These are phyloP conservation scores for Tethea ocularis DNA, from an alignment of 2,888 invertebrate species.

Conservation along the genomic window DNA sequence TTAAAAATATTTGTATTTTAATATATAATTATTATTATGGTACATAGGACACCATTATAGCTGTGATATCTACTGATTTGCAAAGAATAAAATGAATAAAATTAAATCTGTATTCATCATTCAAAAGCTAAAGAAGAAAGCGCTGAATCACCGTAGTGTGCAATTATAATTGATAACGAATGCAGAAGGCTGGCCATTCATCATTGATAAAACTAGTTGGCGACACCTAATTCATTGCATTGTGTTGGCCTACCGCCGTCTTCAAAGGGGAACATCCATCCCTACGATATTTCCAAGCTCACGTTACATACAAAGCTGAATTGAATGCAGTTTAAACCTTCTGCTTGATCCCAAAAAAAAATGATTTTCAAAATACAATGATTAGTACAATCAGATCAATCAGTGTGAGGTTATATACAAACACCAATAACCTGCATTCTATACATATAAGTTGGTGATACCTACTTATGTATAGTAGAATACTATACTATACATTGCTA, in stretches of 20 bases:
- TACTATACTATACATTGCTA: constrained; percentile 38
- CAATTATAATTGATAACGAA: constrained; percentile 27
- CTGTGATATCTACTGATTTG: not conserved
- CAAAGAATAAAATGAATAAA: constrained; percentile 8
- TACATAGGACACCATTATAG: too few relatives aligned
- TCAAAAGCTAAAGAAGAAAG: constrained; percentile 24
- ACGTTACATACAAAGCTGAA: not conserved
- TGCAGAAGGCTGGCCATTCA: constrained; percentile 46
- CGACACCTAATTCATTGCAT: constrained; percentile 61
- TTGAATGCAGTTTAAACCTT: not conserved
- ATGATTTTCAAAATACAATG: not conserved
- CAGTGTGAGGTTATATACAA: too few relatives aligned
- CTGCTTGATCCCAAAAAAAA: not conserved
- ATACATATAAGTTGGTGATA: too few relatives aligned
- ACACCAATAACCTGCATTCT: too few relatives aligned
- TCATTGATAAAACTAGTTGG: constrained; percentile 71
- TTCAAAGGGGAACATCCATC: constrained; percentile 6
- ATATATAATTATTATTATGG: too few relatives aligned
- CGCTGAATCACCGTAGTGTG: constrained; percentile 19
- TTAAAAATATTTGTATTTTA: not conserved
- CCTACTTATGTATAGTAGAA: too few relatives aligned
- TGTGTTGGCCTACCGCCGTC: constrained; percentile 17
- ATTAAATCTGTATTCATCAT: constrained; percentile 17
- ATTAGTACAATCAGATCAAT: too few relatives aligned
- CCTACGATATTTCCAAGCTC: not conserved